These are phyloP conservation scores for Ctenodactylus gundi DNA, from an alignment of 2,113 vertebrate species.

Conservation along the genomic window DNA sequence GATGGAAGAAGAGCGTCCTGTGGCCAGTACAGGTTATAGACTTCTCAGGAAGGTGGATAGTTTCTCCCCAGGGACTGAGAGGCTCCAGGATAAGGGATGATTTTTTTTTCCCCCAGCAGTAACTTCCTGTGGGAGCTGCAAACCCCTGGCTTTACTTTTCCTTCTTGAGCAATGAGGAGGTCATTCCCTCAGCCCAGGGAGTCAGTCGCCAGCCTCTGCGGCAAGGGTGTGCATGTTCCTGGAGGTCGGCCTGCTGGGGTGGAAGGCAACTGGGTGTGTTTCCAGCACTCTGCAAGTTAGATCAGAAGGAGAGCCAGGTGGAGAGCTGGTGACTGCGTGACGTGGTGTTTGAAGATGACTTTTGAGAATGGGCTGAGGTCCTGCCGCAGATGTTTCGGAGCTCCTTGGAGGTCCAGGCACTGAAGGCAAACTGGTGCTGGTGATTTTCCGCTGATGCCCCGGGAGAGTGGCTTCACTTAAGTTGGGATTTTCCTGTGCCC, in stretches of 20 bases:
- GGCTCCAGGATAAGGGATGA: neutral
- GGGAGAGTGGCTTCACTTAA: neutral
- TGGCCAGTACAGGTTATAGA: neutral
- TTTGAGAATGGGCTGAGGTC: neutral
- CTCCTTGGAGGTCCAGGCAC: neutral
- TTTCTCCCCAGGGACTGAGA: neutral
- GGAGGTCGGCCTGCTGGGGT: neutral
- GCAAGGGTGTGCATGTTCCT: neutral
- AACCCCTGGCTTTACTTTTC: neutral
- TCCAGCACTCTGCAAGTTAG: neutral
- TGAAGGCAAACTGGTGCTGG: neutral
- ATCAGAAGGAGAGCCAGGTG: neutral
- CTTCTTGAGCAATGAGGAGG: neutral
- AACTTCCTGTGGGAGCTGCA: neutral
- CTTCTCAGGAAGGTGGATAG: neutral
- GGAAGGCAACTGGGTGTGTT: neutral
- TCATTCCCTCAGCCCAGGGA: neutral
- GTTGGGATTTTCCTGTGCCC: neutral
- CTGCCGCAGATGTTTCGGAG: neutral
- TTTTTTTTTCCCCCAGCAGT: neutral
- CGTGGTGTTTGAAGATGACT: neutral
- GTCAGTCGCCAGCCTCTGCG: too few relatives aligned
- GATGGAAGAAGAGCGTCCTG: neutral
- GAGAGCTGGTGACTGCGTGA: neutral
- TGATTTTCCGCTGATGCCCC: neutral